Evolutionary conservation across 2,113 vertebrate genomes (phyloP).

Genomic region (Tychaedon coryphoeus): DNA sequence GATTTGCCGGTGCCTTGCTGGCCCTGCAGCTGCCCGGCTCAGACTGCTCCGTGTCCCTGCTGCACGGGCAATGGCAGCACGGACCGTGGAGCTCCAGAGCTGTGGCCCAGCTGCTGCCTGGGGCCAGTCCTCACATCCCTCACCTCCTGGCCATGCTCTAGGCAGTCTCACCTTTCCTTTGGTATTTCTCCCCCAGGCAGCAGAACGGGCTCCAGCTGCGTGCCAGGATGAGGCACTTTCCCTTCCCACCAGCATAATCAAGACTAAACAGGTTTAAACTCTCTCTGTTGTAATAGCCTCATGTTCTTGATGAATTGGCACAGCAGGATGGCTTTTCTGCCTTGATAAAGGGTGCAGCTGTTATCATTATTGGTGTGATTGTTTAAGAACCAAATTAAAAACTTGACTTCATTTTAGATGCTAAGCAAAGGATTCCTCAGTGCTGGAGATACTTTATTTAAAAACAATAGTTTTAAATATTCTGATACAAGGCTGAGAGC

Average conservation of each 20-base stretch:
- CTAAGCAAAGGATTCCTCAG: neutral
- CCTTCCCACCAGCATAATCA: neutral
- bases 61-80: no score
- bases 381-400: conserved; percentile 13
- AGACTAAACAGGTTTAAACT: neutral
- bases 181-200: neutral
- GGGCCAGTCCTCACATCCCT: neutral
- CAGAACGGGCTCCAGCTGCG: neutral
- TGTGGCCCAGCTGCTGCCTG: neutral
- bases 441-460: neutral
- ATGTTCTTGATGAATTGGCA: conserved; percentile 2
- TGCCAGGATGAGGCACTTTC: neutral
- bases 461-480: neutral
- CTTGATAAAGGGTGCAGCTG: conserved; percentile 19
- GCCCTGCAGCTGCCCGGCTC: neutral
- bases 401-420: neutral
- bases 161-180: neutral
- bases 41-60: rapidly evolving
- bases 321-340: neutral
- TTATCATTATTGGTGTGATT: neutral
- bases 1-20: neutral
- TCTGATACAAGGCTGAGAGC: neutral
- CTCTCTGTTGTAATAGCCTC: neutral
- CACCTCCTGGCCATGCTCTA: neutral
- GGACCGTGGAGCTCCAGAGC: neutral